Percentiles rank a stretch among this genome's conserved stretches.
phyloP scores from a whole-genome alignment of 2,113 vertebrate genomes.

The Lophius piscatorius region DNA sequence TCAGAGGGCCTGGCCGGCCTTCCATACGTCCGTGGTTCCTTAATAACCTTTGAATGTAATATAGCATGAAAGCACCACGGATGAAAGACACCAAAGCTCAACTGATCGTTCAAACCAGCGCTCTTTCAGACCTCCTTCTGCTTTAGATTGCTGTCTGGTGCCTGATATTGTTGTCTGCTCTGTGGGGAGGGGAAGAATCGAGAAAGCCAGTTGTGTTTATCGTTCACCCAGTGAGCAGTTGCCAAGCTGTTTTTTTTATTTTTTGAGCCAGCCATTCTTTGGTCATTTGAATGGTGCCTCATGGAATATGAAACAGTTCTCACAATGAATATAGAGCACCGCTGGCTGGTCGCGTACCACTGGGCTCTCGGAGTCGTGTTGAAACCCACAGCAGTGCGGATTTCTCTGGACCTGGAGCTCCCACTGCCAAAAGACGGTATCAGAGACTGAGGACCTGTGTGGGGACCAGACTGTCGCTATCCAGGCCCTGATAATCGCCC shows the following conservation, averaged over 20 bases:
- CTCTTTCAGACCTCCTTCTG: constrained; percentile 6
- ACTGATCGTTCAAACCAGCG: constrained; percentile 35
- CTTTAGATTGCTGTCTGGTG: constrained; percentile 37
- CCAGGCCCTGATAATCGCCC: constrained; percentile 23
- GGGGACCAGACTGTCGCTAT: constrained; percentile 23
- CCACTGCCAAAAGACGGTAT: constrained; percentile 36
- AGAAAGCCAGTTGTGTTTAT: constrained; percentile 33
- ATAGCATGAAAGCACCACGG: constrained; percentile 71
- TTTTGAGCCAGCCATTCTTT: constrained; percentile 27
- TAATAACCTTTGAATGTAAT: constrained; percentile 18
- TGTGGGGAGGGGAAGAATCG: constrained; percentile 9
- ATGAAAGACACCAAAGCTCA: constrained; percentile 73
- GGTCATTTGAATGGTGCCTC: constrained; percentile 38
- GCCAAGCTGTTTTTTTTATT: constrained; percentile 30
- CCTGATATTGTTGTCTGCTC: constrained; percentile 20
- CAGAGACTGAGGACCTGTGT: constrained; percentile 17
- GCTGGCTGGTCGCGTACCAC: constrained; percentile 33
- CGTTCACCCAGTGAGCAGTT: constrained; percentile 32
- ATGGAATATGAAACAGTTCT: constrained; percentile 24
- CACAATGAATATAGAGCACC: constrained; percentile 25
- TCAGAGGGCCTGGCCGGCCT: constrained; percentile 57
- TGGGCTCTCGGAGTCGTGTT: constrained; percentile 31
- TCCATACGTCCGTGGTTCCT: constrained; percentile 33
- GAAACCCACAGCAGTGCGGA: constrained; percentile 26
- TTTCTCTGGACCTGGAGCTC: constrained; percentile 19